Evolutionary conservation across 2,797 vertebrate genomes (phyloP).

Genomic region (Phoeniculus purpureus): DNA sequence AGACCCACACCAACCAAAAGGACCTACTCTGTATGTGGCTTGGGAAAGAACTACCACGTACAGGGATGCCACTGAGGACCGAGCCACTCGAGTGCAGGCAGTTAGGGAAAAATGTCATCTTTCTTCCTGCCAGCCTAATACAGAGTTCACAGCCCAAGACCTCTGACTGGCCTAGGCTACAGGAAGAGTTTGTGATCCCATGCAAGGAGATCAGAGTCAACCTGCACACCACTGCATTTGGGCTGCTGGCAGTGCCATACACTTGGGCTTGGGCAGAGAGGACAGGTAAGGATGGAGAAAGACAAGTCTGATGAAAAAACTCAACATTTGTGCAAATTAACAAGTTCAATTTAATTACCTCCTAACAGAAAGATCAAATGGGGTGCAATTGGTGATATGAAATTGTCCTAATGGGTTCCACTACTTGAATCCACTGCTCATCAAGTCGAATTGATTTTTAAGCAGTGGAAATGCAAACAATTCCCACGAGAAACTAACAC

Average conservation of each 20-base stretch:
- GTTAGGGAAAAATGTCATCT: background rate
- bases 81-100: background rate
- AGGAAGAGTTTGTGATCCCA: background rate
- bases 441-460: conserved; percentile 62
- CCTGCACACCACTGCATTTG: accelerated
- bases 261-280: background rate
- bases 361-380: conserved; percentile 51
- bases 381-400: conserved; percentile 39
- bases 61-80: accelerated
- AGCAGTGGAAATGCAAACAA: conserved; percentile 61
- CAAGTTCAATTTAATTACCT: conserved; percentile 45
- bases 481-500: conserved; percentile 51
- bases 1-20: background rate
- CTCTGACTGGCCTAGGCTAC: background rate
- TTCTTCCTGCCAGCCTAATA: background rate
- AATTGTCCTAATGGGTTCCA: conserved; percentile 49
- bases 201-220: background rate
- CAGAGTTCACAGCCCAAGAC: background rate
- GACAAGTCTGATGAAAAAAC: background rate
- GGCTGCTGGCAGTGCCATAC: background rate
- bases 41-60: background rate
- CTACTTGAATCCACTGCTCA: conserved; percentile 46
- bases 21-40: background rate
- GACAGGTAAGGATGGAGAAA: background rate
- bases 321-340: conserved; percentile 39